Evolutionary conservation across 2,797 vertebrate genomes (phyloP), one percentile per base, ranked within the genome.

Genomic region (Myiotriccus ornatus): DNA sequence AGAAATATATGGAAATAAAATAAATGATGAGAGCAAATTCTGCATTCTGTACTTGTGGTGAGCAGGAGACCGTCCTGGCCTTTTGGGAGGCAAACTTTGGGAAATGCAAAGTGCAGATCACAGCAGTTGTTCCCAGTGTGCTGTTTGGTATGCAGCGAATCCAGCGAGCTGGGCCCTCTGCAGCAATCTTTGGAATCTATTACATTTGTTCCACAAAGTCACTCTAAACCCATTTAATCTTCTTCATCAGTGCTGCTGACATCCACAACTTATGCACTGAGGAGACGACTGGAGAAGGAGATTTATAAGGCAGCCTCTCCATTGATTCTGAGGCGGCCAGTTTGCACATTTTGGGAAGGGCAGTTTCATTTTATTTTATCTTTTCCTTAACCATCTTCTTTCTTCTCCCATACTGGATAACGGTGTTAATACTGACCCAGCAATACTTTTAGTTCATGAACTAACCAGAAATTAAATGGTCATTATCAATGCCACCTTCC

Each of bases 201-300:
- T 95, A n/a, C 47, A 93, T 89, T 84, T 94, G 67, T 88, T 94
- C 70, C 82, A 50, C 34, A 95, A 90, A 95, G 82, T 73, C 62
- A 74, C 37, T 52, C 50, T 91, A 93, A 96, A 96, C 75, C 89
- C 64, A 37, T 91, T 96, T 97, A 94, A 93, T 93, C 85, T 65
- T 44, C 41, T 76, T 91, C 57, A 49, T 91, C 89, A 24, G 81
- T 68, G 57, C 37, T 73, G 76, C 92, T 95, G 87, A 73, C 89
- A 70, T 79, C n/a, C 0, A 4, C 71, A 85, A 90, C 43, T 95
- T 65, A 70, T 25, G 77, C 78, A 80, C 60, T 10, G 27, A 44
- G 52, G 60, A 96, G 81, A 84, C 34, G 76, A 63, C 53, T 91
- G 71, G 91, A 37, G 73, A 44, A 82, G 75, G 90, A 91, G 69